Percentiles rank a stretch among this genome's conserved stretches.
These are phyloP conservation scores for Agelastica alni DNA, from an alignment of 2,888 invertebrate genomes.

Conservation along the genomic window DNA sequence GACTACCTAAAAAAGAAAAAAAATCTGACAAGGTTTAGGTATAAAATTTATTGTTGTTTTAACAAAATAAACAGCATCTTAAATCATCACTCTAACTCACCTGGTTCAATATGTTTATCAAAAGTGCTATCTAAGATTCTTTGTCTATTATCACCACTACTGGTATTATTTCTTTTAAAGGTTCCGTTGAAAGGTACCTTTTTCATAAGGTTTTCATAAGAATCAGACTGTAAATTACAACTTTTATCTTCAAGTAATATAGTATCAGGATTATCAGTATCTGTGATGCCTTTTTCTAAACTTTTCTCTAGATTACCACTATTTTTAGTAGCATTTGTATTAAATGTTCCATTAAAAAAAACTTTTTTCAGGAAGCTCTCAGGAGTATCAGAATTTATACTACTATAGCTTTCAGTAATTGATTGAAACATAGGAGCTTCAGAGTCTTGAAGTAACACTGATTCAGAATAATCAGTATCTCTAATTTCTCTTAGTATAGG, in stretches of 20 bases:
- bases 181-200: constrained; percentile 43
- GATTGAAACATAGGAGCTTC: constrained; percentile 53
- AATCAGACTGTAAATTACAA: constrained; percentile 51
- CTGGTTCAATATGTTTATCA: constrained; percentile 18
- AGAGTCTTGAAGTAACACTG: constrained; percentile 48
- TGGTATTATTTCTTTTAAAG: constrained; percentile 32
- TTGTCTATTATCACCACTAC: constrained; percentile 23
- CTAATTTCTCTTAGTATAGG: constrained; percentile 53
- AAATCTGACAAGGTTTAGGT: no score
- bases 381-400: constrained; percentile 51
- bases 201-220: constrained; percentile 50
- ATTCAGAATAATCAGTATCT: constrained; percentile 51
- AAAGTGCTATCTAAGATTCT: constrained; percentile 13
- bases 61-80: no score
- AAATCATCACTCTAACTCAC: no score
- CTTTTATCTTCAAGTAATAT: constrained; percentile 52
- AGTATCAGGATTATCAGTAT: constrained; percentile 51
- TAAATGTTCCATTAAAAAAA: constrained; percentile 38
- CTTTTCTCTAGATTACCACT: constrained; percentile 14
- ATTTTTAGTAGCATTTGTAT: constrained; percentile 29
- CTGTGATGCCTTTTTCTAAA: constrained; percentile 52
- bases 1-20: no score
- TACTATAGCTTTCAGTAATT: constrained; percentile 52
- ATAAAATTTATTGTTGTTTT: no score
- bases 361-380: constrained; percentile 51